phyloP scores from a whole-genome alignment of 2,797 vertebrate genomes.

The Brachymystax lenok region DNA sequence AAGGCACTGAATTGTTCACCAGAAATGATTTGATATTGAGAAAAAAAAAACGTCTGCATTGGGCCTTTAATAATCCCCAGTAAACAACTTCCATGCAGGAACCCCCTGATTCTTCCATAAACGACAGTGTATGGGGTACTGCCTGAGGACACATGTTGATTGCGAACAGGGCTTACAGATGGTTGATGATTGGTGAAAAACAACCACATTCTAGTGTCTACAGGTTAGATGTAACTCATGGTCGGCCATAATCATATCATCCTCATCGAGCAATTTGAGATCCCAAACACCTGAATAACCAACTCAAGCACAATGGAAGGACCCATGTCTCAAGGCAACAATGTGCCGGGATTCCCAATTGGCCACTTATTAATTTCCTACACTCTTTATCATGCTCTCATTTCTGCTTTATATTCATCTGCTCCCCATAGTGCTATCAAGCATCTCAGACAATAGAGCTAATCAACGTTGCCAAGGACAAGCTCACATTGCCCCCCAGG shows the following conservation, averaged over 20 bases:
- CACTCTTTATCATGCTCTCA: constrained; percentile 10
- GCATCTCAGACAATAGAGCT: constrained; percentile 9
- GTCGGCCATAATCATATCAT: constrained; percentile 20
- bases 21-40: too few species aligned
- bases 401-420: neutral
- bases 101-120: too few species aligned
- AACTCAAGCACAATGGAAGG: constrained; percentile 18
- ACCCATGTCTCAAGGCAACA: constrained; percentile 27
- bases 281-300: constrained; percentile 27
- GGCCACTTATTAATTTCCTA: constrained; percentile 27
- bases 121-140: too few species aligned
- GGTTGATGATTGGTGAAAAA: neutral
- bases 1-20: too few species aligned
- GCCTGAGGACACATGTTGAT: too few species aligned
- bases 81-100: too few species aligned
- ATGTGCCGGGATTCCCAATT: constrained; percentile 9
- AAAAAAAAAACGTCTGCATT: too few species aligned
- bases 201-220: neutral
- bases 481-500: neutral
- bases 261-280: constrained; percentile 15
- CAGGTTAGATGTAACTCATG: constrained; percentile 15
- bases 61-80: too few species aligned
- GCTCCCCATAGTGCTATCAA: constrained; percentile 2
- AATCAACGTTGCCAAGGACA: constrained; percentile 14
- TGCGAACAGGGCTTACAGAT: too few species aligned